A percentile compares a stretch with the other conserved stretches of the same genome.
Conservation (phyloP, 2,113 vertebrate genomes). For the Xerus inauris region DNA sequence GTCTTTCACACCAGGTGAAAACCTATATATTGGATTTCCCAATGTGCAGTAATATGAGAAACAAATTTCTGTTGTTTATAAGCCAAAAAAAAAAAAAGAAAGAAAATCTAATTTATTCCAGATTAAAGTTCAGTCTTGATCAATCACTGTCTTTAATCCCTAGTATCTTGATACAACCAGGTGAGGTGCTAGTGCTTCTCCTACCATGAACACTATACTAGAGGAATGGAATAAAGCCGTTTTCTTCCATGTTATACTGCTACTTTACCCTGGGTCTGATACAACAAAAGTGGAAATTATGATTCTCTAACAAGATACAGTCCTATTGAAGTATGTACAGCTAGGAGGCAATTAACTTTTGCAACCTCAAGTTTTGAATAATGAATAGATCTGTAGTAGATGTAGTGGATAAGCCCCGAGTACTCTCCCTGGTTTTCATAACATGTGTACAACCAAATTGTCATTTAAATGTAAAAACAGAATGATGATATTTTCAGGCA, state of each 20-base stretch:
- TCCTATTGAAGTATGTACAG: not conserved
- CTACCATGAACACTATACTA: not conserved
- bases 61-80: too few species aligned
- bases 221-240: not conserved
- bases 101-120: not conserved
- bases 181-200: not conserved
- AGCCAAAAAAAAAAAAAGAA: too few species aligned
- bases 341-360: not conserved
- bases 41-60: too few species aligned
- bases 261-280: not conserved
- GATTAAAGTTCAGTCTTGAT: not conserved
- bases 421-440: not conserved
- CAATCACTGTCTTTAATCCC: not conserved
- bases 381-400: not conserved
- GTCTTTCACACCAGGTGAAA: too few species aligned
- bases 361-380: too few species aligned
- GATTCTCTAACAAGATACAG: not conserved
- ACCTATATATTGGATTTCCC: too few species aligned
- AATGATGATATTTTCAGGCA: not conserved
- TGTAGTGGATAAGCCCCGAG: not conserved
- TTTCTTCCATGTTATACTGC: too few species aligned
- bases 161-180: not conserved
- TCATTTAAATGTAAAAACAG: too few species aligned
- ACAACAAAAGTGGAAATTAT: not conserved
- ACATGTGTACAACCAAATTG: not conserved